phyloP scores from a whole-genome alignment of 2,888 invertebrate genomes.

The Epinotia demarniana region DNA sequence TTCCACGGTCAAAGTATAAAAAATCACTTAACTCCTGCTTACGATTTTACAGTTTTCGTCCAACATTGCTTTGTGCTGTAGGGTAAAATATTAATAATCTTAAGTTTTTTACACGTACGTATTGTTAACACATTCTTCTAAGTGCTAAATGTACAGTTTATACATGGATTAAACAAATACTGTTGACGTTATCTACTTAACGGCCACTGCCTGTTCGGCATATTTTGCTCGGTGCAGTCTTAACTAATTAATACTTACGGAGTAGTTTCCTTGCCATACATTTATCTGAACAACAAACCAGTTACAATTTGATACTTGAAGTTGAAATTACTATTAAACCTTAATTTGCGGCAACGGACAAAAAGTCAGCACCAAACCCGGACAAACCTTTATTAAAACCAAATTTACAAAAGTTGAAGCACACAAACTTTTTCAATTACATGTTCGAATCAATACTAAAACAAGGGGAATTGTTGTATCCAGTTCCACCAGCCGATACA shows the following conservation, averaged over 20 bases:
- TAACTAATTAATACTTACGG: neutral
- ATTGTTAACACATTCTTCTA: too few species aligned
- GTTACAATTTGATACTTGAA: neutral
- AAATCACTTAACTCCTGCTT: too few species aligned
- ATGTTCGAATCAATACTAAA: conserved; percentile 10
- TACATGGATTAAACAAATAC: too few species aligned
- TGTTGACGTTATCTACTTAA: too few species aligned
- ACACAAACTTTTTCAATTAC: conserved; percentile 18
- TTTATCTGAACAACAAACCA: neutral
- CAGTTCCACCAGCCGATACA: conserved; percentile 23
- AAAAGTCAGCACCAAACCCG: neutral
- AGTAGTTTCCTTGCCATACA: neutral
- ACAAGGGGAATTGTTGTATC: conserved; percentile 7
- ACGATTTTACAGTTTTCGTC: too few species aligned
- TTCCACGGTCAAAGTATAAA: too few species aligned
- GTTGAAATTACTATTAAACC: neutral
- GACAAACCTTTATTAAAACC: conserved; percentile 4
- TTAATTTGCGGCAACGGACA: neutral
- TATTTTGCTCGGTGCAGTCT: too few species aligned
- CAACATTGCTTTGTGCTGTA: too few species aligned
- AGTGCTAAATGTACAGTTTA: too few species aligned
- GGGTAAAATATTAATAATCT: too few species aligned
- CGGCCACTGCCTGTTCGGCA: too few species aligned
- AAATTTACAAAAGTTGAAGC: neutral
- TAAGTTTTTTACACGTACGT: too few species aligned